Evolutionary conservation across 2,797 vertebrate species (phyloP).

Genomic region (Petrocephalus schoutedeni): DNA sequence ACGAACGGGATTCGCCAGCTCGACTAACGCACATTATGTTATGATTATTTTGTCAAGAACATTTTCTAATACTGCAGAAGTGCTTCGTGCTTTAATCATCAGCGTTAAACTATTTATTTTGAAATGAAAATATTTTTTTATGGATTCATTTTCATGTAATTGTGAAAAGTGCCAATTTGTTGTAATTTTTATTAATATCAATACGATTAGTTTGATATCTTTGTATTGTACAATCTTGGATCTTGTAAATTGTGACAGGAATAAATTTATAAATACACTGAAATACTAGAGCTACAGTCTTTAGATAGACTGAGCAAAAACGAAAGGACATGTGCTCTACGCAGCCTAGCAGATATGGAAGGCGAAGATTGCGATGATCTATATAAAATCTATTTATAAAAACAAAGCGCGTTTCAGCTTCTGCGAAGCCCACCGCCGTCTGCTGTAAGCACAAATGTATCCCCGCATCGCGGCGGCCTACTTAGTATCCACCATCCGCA

Average conservation of each 20-base stretch:
- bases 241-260: not conserved
- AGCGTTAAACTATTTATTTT: not conserved
- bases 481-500: not conserved
- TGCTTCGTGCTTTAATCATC: not conserved
- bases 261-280: not conserved
- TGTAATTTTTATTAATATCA: not conserved
- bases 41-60: not conserved
- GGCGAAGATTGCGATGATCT: not conserved
- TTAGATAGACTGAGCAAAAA: not conserved
- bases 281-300: not conserved
- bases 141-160: not conserved
- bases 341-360: not conserved
- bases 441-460: not conserved
- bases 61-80: not conserved
- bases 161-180: not conserved
- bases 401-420: not conserved
- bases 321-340: not conserved
- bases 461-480: not conserved
- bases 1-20: not conserved
- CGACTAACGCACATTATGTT: not conserved
- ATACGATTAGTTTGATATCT: not conserved
- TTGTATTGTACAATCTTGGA: not conserved
- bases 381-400: slow-evolving; percentile 2
- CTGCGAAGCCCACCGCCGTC: not conserved
- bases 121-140: not conserved